Evolutionary conservation across 1,140 invertebrate species (phyloP), one percentile per base, ranked within the genome.

Genomic region (Diorhabda elongata): DNA sequence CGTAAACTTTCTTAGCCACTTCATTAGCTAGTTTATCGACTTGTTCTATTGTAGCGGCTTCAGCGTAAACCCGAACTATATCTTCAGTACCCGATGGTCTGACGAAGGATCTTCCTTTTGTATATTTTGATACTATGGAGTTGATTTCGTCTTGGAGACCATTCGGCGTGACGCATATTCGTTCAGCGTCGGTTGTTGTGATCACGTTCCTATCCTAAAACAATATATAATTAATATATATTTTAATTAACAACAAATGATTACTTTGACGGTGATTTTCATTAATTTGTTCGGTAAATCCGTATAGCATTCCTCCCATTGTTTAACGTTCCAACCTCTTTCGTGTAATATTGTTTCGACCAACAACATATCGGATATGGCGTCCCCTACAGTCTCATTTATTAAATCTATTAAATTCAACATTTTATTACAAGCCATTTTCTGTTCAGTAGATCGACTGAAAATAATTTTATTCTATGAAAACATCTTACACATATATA

Each of bases 1-100:
- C 85, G 77, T 90, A 89, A 2, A 97, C 93, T 44, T 87, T 85
- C 69, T 84, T 73, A 3, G 90, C 87, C 4, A 98, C 91, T 82
- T 95, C 87, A 44, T 87, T 81, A 4, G 90, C 90, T 61, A 98
- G 81, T 78, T 85, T 85, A 68, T 95, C 87, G 7, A 90, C 87
- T 56, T 90, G 85, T 77, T 85, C 81, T 78, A 89, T 86, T 2
- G 91, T 92, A 44, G 91, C 87, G 4, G 96, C 95, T 84, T 99
- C 98, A 0, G 96, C 94, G 84, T 99, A 99, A 0, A 99, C 90
- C 68, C 98, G 85, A 2, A 99, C 93, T 44, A 98, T 85, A 82
- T 99, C 95, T 84, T 99, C 98, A 42, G 98, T 99, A 56, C 98
- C 98, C 0, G 97, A 99, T 2, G 98, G 93, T 69, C 97, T 86